Evolutionary conservation across 2,888 invertebrate species (phyloP).

Genomic region (Anodontia alba): DNA sequence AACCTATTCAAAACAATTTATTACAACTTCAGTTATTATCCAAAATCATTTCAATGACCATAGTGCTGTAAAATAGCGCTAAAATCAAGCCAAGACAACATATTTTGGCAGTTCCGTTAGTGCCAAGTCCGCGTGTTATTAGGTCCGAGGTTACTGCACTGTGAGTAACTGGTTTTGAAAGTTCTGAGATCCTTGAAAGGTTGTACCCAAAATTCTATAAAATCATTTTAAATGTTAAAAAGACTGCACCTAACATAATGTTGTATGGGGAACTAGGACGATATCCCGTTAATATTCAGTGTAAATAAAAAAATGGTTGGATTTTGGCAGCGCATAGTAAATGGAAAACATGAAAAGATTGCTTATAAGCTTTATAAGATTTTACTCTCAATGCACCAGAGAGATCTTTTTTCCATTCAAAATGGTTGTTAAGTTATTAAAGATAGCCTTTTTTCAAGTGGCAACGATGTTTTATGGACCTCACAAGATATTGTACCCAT

Average conservation of each 20-base stretch:
- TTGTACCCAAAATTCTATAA: neutral
- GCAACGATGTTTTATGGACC: neutral
- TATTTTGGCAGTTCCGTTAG: too few species aligned
- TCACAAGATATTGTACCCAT: neutral
- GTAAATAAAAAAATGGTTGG: neutral
- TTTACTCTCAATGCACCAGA: neutral
- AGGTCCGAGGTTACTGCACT: too few species aligned
- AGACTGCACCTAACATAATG: slow-evolving; percentile 10
- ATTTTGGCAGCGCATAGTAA: too few species aligned
- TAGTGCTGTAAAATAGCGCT: too few species aligned
- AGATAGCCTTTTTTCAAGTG: neutral
- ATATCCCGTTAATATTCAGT: neutral
- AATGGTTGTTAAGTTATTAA: neutral
- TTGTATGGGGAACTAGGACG: slow-evolving; percentile 14
- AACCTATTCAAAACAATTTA: too few species aligned
- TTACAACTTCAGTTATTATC: too few species aligned
- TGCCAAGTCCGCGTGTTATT: too few species aligned
- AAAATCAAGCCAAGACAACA: too few species aligned
- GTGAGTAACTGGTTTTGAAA: neutral
- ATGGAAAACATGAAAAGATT: slow-evolving; percentile 20
- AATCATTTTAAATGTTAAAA: slow-evolving; percentile 8
- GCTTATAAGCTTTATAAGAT: neutral
- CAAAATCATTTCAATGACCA: too few species aligned
- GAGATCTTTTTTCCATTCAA: neutral
- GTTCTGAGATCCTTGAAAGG: neutral